phyloP scores from a whole-genome alignment of 2,888 invertebrate species.

The Rhingia campestris region DNA sequence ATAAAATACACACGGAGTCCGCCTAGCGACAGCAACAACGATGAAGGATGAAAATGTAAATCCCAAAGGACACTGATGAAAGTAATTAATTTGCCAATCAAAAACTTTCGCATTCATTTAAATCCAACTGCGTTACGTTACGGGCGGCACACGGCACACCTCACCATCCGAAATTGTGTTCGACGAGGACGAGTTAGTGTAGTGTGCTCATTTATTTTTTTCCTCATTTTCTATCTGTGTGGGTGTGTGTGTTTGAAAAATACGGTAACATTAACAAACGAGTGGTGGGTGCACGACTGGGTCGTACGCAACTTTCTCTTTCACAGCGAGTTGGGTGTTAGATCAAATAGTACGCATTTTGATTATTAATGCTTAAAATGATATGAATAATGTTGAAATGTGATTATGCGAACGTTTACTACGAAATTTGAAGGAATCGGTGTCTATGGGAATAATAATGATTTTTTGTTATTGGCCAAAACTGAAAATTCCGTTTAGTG shows the following conservation, averaged over 20 bases:
- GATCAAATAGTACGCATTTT: no score
- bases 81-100: conserved; percentile 57
- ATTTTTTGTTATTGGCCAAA: no score
- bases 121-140: conserved; percentile 19
- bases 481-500: no score
- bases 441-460: no score
- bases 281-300: no score
- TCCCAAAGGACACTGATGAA: conserved; percentile 44
- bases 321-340: no score
- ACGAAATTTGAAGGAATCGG: no score
- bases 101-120: conserved; percentile 51
- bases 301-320: no score
- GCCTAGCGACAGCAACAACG: neutral
- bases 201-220: conserved; percentile 39
- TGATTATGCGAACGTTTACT: no score
- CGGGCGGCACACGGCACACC: neutral
- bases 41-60: conserved; percentile 20
- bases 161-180: neutral
- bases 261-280: conserved; percentile 32
- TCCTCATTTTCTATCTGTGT: neutral
- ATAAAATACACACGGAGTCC: conserved; percentile 26
- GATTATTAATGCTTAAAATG: no score
- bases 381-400: no score
- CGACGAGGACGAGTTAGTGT: neutral
- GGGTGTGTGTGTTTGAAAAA: conserved; percentile 22